Evolutionary conservation across 1,140 invertebrate genomes (phyloP), one percentile per base, ranked within the genome.

Genomic region (Drosophila willistoni): DNA sequence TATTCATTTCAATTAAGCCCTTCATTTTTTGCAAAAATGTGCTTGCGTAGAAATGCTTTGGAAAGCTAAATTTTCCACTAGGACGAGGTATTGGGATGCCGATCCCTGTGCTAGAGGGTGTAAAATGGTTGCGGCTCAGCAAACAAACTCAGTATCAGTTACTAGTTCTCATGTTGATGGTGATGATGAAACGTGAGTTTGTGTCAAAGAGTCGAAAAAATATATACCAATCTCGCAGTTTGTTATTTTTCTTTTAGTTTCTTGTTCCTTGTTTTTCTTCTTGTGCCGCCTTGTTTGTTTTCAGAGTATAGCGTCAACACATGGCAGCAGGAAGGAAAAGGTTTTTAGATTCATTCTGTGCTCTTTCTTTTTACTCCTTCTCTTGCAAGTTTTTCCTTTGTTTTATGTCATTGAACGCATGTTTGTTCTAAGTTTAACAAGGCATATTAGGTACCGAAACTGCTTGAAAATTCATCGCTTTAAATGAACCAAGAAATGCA

Each of bases 291-390:
- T 64, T 82, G 76, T 86, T 86, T 87, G 71, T 69, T 79, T 70
- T 59, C 36, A 22, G 63, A 79, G 70, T 85, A 71, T 81, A 78
- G 73, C 84, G 76, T 81, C 81, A 81, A 85, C 82, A 85, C 71
- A 85, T 78, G 82, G 54, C 64, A 77, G 9, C 29, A 33, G 39
- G 39, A 22, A 51, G 44, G 44, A 19, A 77, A 63, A 69, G 10
- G 56, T 54, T 69, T 65, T 65, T 19, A 34, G 12, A 25, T 47
- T 22, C 10, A 56, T 59, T 62, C 19, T 34, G 42, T 33, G 3
- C 54, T 75, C 78, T 25, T 25, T 68, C 42, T 62, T 44, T 57
- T 59, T 81, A 66, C 63, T 7, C 29, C 29, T 6, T 29, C 3
- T 7, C 3, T 75, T 76, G 17, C 14, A 17, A 47, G 73, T 61